phyloP scores from a whole-genome alignment of 2,113 vertebrate genomes.

The Helogale parvula region DNA sequence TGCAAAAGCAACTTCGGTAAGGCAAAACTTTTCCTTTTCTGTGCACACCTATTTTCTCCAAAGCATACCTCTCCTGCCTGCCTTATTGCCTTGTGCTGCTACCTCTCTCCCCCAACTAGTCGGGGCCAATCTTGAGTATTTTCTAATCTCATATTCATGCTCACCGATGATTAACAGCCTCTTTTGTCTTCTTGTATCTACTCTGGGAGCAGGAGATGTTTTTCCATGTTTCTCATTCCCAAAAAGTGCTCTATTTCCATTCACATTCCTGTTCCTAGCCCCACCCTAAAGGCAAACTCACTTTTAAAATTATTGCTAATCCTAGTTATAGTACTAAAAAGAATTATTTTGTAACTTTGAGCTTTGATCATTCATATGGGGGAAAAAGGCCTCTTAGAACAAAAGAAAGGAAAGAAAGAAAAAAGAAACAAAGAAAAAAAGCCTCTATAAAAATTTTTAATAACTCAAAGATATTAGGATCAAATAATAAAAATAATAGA shows the following conservation, averaged over 20 bases:
- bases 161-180: neutral
- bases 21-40: neutral
- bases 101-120: neutral
- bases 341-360: neutral
- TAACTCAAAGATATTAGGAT: neutral
- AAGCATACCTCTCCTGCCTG: neutral
- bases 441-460: neutral
- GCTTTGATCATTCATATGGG: neutral
- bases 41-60: neutral
- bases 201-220: neutral
- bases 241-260: neutral
- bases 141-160: neutral
- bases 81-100: neutral
- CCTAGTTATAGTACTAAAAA: neutral
- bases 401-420: neutral
- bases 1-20: neutral
- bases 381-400: neutral
- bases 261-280: neutral
- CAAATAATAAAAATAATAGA: conserved; percentile 32
- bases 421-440: neutral
- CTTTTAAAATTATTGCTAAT: neutral
- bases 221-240: neutral
- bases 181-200: neutral
- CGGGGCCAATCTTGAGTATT: neutral
- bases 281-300: neutral